Base-by-base conservation (phyloP, 2,888 invertebrate species). In the Stenurella melanura region DNA sequence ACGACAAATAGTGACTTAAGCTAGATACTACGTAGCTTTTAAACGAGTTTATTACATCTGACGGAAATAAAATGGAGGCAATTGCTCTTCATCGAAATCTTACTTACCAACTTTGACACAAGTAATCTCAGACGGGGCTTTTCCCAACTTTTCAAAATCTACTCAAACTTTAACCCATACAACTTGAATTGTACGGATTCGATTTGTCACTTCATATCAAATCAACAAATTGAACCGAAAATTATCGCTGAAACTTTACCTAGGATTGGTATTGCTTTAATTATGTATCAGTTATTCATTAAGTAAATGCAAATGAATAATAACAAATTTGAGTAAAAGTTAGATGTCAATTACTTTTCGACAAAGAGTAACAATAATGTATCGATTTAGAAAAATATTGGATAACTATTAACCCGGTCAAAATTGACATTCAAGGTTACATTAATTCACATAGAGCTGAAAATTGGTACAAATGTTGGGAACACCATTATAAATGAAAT, bases 61-160 rank as follows among this genome's bases (percentile, higher is more conserved):
- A 50, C n/a, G 1, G 50, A 50, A 50, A 50, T 50, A n/a, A 50
- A 50, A 50, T 50, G 50, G 50, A 50, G 50, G n/a, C 50, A n/a
- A 50, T 50, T 50, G 50, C n/a, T 50, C n/a, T n/a, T 50, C 50
- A 50, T 50, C 50, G 42, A 50, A 50, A 50, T n/a, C n/a, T 50
- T 50, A 50, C 50, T n/a, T 50, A 50, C 50, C 50, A 50, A 50
- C 50, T 50, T 17, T 50, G 50, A 50, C 50, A 50, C 50, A 50
- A 50, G 50, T 50, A 50, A 50, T 50, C 50, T 50, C 12, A n/a
- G n/a, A 50, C 15, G 50, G 12, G n/a, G 50, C 50, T 50, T 6
- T 50, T n/a, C n/a, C 15, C 7, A 50, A 50, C 50, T 50, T 50
- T 50, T 50, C 50, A 50, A 50, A 50, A 50, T 50, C 50, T n/a